Evolutionary conservation across 2,797 vertebrate species (phyloP), one percentile per base, ranked within the genome.

Genomic region (Coilia nasus): DNA sequence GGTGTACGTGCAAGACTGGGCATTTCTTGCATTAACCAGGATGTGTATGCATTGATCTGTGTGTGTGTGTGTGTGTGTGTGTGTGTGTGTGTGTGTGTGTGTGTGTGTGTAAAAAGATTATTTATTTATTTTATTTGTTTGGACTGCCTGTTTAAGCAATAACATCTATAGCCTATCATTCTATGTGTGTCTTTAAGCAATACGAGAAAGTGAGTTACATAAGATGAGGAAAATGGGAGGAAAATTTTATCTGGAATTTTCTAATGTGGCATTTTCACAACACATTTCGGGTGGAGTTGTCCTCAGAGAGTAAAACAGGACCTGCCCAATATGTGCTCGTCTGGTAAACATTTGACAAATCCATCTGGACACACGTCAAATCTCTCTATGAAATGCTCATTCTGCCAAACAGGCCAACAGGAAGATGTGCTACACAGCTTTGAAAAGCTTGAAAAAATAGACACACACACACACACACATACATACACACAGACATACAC

Each of bases 21-120:
- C 50, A 54, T 54, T 9, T 54, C 50, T 54, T 54, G 50, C 50
- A 54, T 54, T 54, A 54, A 7, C 14, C 50, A 54, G 50, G 50
- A 12, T 11, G 6, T 64, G 23, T 25, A 12, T 28, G 28, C 15
- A 15, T 78, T 5, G 41, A 17, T 78, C 9, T 67, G 60, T 62
- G 2, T 1, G 10, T 23, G 7, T 67, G 62, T 67, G 10, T 14
- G 28, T 25, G 62, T 12, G 62, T 25, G 62, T 28, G 35, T 75
- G 28, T 41, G 67, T 44, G 19, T 44, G 5, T 41, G 67, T 35
- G 0, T 71, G 23, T 64, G 62, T 64, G 23, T 64, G 62, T 28
- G 23, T 64, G 62, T 64, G 62, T 62, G 60, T 23, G n/a, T 23
- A 87, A 85, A 91, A 9, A 41, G 35, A 78, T 25, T 44, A 78